A percentile compares a stretch with the other conserved stretches of the same genome.
Evolutionary conservation across 2,113 vertebrate species (phyloP).

Genomic region (Peromyscus maniculatus): DNA sequence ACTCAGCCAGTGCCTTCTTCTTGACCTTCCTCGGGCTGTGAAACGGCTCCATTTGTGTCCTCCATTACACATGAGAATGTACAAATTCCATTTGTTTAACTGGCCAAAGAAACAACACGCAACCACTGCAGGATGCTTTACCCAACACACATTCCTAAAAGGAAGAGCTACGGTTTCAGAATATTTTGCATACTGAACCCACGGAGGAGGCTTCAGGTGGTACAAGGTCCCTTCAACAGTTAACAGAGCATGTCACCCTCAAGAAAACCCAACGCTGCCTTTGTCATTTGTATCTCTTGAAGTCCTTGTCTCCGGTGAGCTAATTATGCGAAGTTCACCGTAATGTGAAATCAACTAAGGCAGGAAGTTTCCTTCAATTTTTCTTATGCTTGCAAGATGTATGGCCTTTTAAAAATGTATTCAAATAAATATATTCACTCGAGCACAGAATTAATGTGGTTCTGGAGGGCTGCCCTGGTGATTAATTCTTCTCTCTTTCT

Average conservation of each 20-base stretch:
- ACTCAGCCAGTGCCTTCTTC: not conserved
- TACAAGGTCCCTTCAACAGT: accelerated
- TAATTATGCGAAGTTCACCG: not conserved
- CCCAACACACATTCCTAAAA: not conserved
- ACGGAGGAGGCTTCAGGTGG: not conserved
- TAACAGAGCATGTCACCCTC: not conserved
- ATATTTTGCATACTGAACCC: too few species aligned
- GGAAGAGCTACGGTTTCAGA: not conserved
- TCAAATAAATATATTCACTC: constrained; percentile 59
- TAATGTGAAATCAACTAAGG: constrained; percentile 32
- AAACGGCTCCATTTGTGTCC: not conserved
- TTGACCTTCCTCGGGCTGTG: not conserved
- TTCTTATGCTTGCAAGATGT: not conserved
- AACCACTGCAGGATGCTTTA: not conserved
- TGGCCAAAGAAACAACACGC: not conserved
- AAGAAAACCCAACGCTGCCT: not conserved
- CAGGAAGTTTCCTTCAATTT: not conserved
- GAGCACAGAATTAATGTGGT: constrained; percentile 57
- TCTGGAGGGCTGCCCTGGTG: not conserved
- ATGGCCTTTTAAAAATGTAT: constrained; percentile 38
- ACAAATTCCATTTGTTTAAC: not conserved
- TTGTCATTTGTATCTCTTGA: not conserved
- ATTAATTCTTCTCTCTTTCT: constrained; percentile 64
- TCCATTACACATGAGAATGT: too few species aligned
- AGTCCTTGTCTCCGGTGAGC: not conserved